A percentile compares a stretch with the other conserved stretches of the same genome.
These are phyloP conservation scores for Cebus imitator DNA, from an alignment of 2,113 vertebrate species.

Conservation along the genomic window DNA sequence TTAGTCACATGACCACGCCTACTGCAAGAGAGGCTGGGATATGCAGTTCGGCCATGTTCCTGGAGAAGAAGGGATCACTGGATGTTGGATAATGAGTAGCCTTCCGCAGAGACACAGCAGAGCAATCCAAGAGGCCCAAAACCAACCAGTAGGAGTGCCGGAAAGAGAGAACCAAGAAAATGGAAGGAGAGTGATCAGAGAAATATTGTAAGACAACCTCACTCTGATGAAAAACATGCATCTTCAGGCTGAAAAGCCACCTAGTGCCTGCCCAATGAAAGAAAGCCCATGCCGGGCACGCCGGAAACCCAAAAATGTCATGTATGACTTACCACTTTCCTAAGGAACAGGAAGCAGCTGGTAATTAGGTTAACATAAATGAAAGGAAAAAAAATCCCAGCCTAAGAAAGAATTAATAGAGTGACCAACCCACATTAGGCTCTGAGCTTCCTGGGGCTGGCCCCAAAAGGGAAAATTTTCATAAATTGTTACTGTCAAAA, in stretches of 20 bases:
- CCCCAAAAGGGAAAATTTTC: background rate
- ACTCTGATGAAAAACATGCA: background rate
- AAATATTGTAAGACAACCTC: background rate
- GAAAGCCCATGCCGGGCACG: background rate
- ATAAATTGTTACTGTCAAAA: background rate
- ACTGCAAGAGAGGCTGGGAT: background rate
- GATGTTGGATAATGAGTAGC: background rate
- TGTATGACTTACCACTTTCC: background rate
- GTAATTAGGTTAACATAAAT: background rate
- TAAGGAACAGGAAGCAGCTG: slow-evolving; percentile 6
- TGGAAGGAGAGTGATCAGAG: background rate
- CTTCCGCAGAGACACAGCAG: background rate
- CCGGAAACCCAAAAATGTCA: background rate
- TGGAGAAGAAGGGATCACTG: background rate
- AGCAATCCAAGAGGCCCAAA: background rate
- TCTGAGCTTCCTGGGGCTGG: background rate
- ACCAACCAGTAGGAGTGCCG: background rate
- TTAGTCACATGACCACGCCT: background rate
- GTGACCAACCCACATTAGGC: background rate
- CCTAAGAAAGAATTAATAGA: background rate
- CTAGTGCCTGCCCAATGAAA: background rate
- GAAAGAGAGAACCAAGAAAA: background rate
- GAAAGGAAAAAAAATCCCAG: background rate
- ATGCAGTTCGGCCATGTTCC: background rate
- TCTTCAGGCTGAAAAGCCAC: background rate